Base-by-base conservation (phyloP, 2,888 invertebrate genomes). In the Galerucella calmariensis region DNA sequence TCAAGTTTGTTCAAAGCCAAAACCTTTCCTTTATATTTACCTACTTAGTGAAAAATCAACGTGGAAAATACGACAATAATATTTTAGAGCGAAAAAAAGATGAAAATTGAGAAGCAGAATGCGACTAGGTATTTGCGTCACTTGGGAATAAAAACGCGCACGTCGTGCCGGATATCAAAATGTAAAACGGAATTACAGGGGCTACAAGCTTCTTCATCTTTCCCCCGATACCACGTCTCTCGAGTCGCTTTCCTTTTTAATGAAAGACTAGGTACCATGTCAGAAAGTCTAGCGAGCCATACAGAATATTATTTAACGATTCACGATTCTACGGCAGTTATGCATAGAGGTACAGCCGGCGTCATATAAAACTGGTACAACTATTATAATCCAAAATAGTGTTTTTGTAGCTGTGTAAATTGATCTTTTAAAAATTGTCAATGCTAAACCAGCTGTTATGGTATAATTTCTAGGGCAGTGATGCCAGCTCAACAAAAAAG, bases 141-240 rank as follows among this genome's bases (percentile, higher is more conserved):
- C 44, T 66, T 44, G 27, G 74, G 67, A 70, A 74, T 20, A 56
- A 12, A 44, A 61, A 61, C 62, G 58, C 58, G 16, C 62, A 68
- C 27, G 58, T 16, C 61, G 72, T 78, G 79, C 77, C 61, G 73
- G 73, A 73, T 78, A 75, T 79, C 78, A 77, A 75, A 79, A 78
- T 77, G 79, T 80, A 27, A 80, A 48, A 79, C 79, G 77, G 79
- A 81, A 81, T 81, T 80, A 80, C 77, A 72, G 71, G 68, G 76
- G 77, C 78, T 80, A 80, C 79, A 81, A 78, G 80, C 79, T 79
- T 79, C 77, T 79, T 79, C 79, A 80, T 79, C 75, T 79, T 73
- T 78, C 81, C 79, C 81, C 51, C 4, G 79, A 75, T 76, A 46
- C 66, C 20, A 20, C 53, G 58, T 62, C 71, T 71, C 65, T 75